Evolutionary conservation across 1,140 invertebrate genomes (phyloP).

Genomic region (Meloidogyne chitwoodi): DNA sequence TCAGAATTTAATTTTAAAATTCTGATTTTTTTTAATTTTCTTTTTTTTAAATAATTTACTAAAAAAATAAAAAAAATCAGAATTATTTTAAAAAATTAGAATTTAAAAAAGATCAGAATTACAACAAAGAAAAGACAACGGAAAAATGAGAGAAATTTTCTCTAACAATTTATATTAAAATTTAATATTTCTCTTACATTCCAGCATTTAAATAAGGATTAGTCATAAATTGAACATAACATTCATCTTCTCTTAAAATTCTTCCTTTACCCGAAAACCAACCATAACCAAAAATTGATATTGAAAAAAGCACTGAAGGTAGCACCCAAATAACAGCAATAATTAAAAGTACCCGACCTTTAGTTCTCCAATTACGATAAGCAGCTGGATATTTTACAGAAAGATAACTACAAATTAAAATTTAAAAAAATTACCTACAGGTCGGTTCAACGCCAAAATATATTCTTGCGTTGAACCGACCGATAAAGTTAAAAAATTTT

Average conservation of each 20-base stretch:
- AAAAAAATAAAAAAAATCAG: too few relatives aligned
- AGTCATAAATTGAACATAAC: slow-evolving; percentile 90
- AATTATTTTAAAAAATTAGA: too few relatives aligned
- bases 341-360: slow-evolving; percentile 82
- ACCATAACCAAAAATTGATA: slow-evolving; percentile 98
- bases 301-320: slow-evolving; percentile 90
- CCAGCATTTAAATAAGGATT: slow-evolving; percentile 71
- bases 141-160: neutral
- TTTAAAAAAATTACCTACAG: neutral
- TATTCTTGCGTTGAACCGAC: neutral
- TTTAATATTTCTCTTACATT: slow-evolving; percentile 50
- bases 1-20: too few relatives aligned
- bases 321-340: slow-evolving; percentile 74
- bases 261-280: slow-evolving; percentile 83
- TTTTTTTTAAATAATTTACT: too few relatives aligned
- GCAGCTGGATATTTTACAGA: slow-evolving; percentile 97
- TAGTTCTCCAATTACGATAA: slow-evolving; percentile 93
- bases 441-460: neutral
- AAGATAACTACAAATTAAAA: slow-evolving; percentile 69
- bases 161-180: too few relatives aligned
- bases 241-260: slow-evolving; percentile 79
- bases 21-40: too few relatives aligned
- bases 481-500: neutral
- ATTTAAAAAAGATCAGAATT: neutral
- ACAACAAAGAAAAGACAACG: too few relatives aligned